phyloP scores from a whole-genome alignment of 2,113 vertebrate species.

The Cichladusa arquata region DNA sequence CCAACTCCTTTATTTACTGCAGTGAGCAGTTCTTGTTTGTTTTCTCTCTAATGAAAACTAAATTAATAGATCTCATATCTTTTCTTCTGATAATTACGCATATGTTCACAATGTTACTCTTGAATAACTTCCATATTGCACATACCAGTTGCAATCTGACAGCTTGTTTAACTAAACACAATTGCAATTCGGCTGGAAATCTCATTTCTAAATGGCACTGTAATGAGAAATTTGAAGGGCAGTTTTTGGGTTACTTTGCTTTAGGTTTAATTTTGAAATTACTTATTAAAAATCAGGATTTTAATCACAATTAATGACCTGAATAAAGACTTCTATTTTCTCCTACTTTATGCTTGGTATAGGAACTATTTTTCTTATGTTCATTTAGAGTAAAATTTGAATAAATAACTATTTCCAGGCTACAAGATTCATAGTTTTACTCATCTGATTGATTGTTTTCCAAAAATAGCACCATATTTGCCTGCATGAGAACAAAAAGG shows the following conservation, averaged over 20 bases:
- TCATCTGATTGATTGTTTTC: background rate
- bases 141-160: background rate
- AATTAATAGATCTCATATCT: background rate
- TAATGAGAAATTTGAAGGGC: conserved; percentile 3
- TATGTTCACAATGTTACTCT: conserved; percentile 5
- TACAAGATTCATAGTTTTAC: background rate
- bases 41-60: background rate
- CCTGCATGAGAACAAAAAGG: background rate
- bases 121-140: conserved; percentile 27
- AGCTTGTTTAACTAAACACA: conserved; percentile 27
- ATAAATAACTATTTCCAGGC: background rate
- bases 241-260: conserved; percentile 16
- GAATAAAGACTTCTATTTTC: background rate
- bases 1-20: background rate
- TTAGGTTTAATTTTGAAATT: background rate
- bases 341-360: background rate
- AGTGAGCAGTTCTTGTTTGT: background rate
- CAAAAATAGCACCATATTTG: background rate
- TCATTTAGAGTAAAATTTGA: background rate
- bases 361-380: background rate
- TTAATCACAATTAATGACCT: background rate
- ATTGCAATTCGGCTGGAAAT: background rate
- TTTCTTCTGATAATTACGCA: conserved; percentile 2
- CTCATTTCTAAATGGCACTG: background rate
- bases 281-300: background rate